Conservation (phyloP, 2,113 vertebrate genomes). For the western clawed frog (Xenopus tropicalis) region UCB_Xtro_10.0 CM004451.2:71461501-71462000, state of each 20-base stretch:
- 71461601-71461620: slow-evolving; percentile 29
- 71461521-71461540: slow-evolving; percentile 35
- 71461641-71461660: slow-evolving; percentile 39
- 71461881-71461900: too few species aligned
- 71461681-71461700: slow-evolving; percentile 42
- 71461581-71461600: slow-evolving; percentile 31
- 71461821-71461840: slow-evolving; percentile 7
- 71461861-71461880: too few species aligned
- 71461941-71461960: too few species aligned
- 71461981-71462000: too few species aligned
- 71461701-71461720: slow-evolving; percentile 19
- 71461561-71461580: slow-evolving; percentile 39
- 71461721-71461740: slow-evolving; percentile 7
- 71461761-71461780: slow-evolving; percentile 13
- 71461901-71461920: too few species aligned
- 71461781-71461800: neutral
- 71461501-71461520: slow-evolving; percentile 39
- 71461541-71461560: slow-evolving; percentile 31
- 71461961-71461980: too few species aligned
- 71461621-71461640: slow-evolving; percentile 23
- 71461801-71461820: neutral
- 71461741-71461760: slow-evolving; percentile 7
- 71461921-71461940: too few species aligned
- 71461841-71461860: neutral
- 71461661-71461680: slow-evolving; percentile 34